Percentiles rank a stretch among this genome's conserved stretches.
phyloP scores from a whole-genome alignment of 2,113 vertebrate genomes.

The Cyprinodon variegatus region DNA sequence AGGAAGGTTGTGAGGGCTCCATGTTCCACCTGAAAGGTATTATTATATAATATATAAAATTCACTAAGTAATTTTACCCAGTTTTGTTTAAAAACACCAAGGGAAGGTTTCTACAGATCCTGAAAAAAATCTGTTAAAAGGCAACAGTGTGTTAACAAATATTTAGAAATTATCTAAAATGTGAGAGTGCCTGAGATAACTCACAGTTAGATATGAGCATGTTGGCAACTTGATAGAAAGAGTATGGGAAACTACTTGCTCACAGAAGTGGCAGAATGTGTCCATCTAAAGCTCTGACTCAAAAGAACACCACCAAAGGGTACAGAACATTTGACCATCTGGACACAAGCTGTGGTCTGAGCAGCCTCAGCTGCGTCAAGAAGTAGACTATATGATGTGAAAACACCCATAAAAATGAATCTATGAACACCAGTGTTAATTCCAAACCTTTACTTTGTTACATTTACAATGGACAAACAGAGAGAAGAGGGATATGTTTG shows the following conservation, averaged over 20 bases:
- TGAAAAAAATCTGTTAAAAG: neutral
- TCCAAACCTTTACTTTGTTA: too few relatives aligned
- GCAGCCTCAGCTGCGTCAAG: constrained; percentile 26
- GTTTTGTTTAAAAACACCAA: neutral
- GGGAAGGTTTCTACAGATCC: neutral
- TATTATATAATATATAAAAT: neutral
- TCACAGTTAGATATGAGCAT: neutral
- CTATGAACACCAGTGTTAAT: neutral
- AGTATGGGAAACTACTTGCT: neutral
- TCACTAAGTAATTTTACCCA: neutral
- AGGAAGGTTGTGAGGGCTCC: neutral
- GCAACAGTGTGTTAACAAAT: neutral
- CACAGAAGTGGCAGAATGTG: constrained; percentile 20
- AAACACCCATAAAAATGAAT: neutral
- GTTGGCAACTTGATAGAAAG: neutral
- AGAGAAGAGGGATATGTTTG: too few relatives aligned
- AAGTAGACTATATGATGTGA: neutral
- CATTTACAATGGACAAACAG: too few relatives aligned
- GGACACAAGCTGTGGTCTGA: constrained; percentile 34
- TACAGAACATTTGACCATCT: constrained; percentile 29
- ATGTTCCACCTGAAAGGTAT: neutral
- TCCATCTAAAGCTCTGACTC: constrained; percentile 18
- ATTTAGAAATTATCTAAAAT: neutral
- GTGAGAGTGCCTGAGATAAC: neutral
- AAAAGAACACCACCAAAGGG: constrained; percentile 26